These are phyloP conservation scores for Falco concolor DNA, from an alignment of 2,797 vertebrate species.

Conservation along the genomic window DNA sequence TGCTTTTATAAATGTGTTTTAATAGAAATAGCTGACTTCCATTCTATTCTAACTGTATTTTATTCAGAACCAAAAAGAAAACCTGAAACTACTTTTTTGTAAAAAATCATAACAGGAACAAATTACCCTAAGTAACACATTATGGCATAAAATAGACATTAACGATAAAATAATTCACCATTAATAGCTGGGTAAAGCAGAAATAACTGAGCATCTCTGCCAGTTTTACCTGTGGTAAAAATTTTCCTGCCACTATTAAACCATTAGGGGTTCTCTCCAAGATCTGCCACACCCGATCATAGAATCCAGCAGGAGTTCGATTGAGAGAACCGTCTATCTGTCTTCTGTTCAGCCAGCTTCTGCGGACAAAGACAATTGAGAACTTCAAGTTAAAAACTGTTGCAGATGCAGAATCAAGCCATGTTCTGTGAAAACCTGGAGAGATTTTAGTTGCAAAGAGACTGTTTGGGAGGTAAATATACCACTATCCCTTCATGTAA, in stretches of 20 bases:
- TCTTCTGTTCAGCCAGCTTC: conserved; percentile 90
- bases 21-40: not conserved
- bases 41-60: not conserved
- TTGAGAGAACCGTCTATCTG: conserved; percentile 95
- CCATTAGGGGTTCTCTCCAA: conserved; percentile 91
- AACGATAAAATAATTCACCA: not conserved
- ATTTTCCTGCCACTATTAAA: conserved; percentile 82
- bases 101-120: not conserved
- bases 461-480: not conserved
- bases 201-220: not conserved
- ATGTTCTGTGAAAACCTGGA: not conserved
- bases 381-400: not conserved
- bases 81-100: not conserved
- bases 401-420: not conserved
- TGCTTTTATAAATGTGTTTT: not conserved
- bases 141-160: not conserved
- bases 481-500: not conserved
- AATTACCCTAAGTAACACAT: not conserved
- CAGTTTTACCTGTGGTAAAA: conserved; percentile 88
- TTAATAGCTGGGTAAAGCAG: not conserved
- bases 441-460: not conserved
- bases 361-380: conserved; percentile 39
- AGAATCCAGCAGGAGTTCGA: conserved; percentile 90
- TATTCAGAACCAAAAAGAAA: not conserved
- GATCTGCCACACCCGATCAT: conserved; percentile 97